A percentile compares a stretch with the other conserved stretches of the same genome.
phyloP scores from a whole-genome alignment of 2,888 invertebrate genomes.

The Sepioteuthis lessoniana region DNA sequence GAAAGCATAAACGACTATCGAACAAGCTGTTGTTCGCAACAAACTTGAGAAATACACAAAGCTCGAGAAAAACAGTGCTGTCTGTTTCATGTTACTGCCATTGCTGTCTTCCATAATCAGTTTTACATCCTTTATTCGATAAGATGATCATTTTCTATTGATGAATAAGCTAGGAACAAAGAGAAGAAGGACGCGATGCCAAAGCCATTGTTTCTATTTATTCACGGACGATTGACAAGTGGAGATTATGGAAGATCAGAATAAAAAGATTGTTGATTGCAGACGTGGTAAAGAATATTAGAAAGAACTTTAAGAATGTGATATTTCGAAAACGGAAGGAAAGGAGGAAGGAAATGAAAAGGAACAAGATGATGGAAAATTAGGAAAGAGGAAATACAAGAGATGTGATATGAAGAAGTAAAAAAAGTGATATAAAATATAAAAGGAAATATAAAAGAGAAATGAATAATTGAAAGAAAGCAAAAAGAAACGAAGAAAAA shows the following conservation, averaged over 20 bases:
- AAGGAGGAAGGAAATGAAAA: background rate
- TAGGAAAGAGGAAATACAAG: background rate
- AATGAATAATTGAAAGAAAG: too few relatives aligned
- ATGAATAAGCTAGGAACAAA: background rate
- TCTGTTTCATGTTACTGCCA: background rate
- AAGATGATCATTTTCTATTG: background rate
- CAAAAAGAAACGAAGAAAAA: background rate
- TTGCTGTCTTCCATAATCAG: background rate
- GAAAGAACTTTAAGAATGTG: background rate
- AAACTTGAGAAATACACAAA: background rate
- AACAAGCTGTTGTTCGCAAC: background rate
- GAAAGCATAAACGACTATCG: background rate
- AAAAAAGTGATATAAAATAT: background rate
- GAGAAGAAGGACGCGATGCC: background rate
- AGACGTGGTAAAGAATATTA: background rate
- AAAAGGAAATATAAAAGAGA: background rate
- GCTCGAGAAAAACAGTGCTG: background rate
- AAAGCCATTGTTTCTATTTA: background rate
- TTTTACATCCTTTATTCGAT: background rate
- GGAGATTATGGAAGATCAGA: background rate
- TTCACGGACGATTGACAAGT: background rate
- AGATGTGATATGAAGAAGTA: background rate
- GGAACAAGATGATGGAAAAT: background rate
- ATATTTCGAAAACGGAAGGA: background rate
- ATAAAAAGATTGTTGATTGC: background rate